Base-by-base conservation (phyloP, 2,797 vertebrate genomes). In the Argyrosomus regius region DNA sequence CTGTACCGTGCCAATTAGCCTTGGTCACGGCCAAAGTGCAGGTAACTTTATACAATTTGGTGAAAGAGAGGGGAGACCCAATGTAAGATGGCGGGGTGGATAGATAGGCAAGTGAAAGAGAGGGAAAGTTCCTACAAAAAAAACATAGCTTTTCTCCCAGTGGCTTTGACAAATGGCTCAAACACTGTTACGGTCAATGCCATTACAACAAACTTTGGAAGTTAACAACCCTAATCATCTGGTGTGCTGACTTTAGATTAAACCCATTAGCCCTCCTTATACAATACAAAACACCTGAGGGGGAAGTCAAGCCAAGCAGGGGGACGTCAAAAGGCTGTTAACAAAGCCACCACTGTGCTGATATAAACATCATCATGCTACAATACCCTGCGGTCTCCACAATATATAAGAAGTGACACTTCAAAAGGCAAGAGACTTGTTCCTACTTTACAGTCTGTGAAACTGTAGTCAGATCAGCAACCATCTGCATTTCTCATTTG, bases 211-310 rank as follows among this genome's bases (percentile, higher is more conserved):
- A 80, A 81, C 68, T 69, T 84, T 84, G 41, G 53, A 85, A 83
- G 81, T 71, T 81, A 82, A 88, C 82, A 89, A 86, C 77, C 54
- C 58, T 84, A 80, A 88, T 92, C 72, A 87, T 86, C 76, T 83
- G 63, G 71, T 67, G 79, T 74, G 72, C 75, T 84, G 87, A 86
- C 80, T 88, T 84, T 59, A 88, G 83, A 91, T 89, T 79, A 91
- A 87, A 91, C 75, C 78, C 76, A 89, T 92, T 93, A 88, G 74
- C 80, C 66, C 67, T 80, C 20, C 67, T 85, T 72, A 67, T 64
- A 82, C 65, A 81, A 74, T 20, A 71, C 50, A 82, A 86, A 39
- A 88, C 26, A 89, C 79, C 84, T 80, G 76, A 78, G 77, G 76
- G 82, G 76, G 63, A 66, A 80, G 50, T 57, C n/a, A 20, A 62